Evolutionary conservation across 2,888 invertebrate species (phyloP).

Genomic region (Girardia tigrina): DNA sequence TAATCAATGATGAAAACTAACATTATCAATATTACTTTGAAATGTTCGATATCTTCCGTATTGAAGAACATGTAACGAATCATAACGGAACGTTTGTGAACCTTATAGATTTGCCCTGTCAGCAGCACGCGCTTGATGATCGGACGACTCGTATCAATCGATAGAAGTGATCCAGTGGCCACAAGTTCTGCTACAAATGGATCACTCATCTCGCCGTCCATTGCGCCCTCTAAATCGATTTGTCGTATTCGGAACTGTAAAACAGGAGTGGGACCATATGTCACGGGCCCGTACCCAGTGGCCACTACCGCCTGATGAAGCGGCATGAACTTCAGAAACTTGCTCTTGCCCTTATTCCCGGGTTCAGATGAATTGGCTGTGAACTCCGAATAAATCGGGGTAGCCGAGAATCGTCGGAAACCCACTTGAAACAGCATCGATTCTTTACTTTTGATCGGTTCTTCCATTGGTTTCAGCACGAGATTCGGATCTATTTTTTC

Average conservation of each 20-base stretch:
- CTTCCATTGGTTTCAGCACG: background rate
- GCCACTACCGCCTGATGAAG: slow-evolving; percentile 77
- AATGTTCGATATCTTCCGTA: slow-evolving; percentile 36
- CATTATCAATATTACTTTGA: too few species aligned
- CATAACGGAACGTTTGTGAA: slow-evolving; percentile 68
- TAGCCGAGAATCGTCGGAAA: slow-evolving; percentile 65
- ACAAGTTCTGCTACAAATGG: slow-evolving; percentile 55
- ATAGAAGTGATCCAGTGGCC: slow-evolving; percentile 72
- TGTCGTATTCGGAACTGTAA: slow-evolving; percentile 30
- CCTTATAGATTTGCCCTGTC: slow-evolving; percentile 68
- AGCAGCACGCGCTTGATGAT: slow-evolving; percentile 78
- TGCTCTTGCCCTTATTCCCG: background rate
- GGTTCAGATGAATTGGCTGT: background rate
- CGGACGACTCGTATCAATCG: slow-evolving; percentile 76
- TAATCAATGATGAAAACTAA: too few species aligned
- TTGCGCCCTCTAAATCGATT: background rate
- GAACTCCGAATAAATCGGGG: slow-evolving; percentile 60
- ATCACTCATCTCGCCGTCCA: background rate
- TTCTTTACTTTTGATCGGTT: slow-evolving; percentile 34
- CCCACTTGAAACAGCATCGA: slow-evolving; percentile 78
- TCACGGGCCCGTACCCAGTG: slow-evolving; percentile 79
- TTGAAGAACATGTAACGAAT: slow-evolving; percentile 96
- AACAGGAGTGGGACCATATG: slow-evolving; percentile 73
- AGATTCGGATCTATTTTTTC: background rate
- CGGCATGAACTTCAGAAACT: slow-evolving; percentile 41